These are phyloP conservation scores for Cyprinodon brontotheroides DNA, from an alignment of 2,113 vertebrate species.

Conservation along the genomic window DNA sequence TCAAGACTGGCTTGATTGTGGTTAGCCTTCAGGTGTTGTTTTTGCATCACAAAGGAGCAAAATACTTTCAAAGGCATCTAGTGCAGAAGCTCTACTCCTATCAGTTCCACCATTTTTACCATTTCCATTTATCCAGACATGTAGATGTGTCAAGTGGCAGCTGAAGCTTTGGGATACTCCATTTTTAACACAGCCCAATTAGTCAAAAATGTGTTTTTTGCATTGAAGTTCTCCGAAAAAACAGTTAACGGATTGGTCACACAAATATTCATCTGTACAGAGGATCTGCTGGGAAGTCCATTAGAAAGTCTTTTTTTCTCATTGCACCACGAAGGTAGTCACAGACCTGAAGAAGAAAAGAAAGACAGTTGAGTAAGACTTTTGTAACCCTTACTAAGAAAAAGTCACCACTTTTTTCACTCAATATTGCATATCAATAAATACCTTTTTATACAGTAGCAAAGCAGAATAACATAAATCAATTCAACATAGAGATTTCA, in stretches of 20 bases:
- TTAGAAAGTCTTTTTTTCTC: conserved; percentile 7
- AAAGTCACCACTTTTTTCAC: neutral
- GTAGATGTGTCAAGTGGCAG: neutral
- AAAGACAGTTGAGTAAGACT: conserved; percentile 8
- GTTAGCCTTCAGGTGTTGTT: conserved; percentile 5
- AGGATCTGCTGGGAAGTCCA: conserved; percentile 3
- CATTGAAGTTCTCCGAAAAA: neutral
- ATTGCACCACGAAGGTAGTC: neutral
- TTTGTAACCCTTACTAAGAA: neutral
- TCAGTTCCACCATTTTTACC: too few relatives aligned
- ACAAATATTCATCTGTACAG: conserved; percentile 34
- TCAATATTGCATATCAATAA: neutral
- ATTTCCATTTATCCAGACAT: conserved; percentile 5
- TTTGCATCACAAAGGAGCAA: conserved; percentile 54
- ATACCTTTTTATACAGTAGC: neutral
- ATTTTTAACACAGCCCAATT: conserved; percentile 9
- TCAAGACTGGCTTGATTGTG: conserved; percentile 19
- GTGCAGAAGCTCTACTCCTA: too few relatives aligned
- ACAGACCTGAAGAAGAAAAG: conserved; percentile 49
- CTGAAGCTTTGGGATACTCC: neutral
- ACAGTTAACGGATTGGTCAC: neutral
- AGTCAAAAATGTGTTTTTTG: neutral
- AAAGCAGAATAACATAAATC: neutral
- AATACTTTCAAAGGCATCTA: conserved; percentile 1
- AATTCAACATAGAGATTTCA: neutral